Evolutionary conservation across 2,113 vertebrate genomes (phyloP).

Genomic region (Taxidea taxus): DNA sequence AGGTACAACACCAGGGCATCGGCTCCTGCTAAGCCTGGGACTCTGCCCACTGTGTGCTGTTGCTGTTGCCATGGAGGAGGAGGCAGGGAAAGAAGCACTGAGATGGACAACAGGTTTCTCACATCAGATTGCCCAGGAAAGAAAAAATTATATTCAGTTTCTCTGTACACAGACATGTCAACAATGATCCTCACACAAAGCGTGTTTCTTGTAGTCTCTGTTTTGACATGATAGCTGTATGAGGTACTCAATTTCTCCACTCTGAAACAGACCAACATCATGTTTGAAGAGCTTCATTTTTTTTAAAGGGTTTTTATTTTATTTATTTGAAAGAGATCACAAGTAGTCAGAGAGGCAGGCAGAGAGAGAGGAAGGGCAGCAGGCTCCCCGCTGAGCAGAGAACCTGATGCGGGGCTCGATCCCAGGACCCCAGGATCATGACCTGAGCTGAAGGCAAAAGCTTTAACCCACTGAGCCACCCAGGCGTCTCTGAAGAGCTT

Average conservation of each 20-base stretch:
- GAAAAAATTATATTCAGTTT: neutral
- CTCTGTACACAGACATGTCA: neutral
- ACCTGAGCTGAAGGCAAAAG: no score
- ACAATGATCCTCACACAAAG: neutral
- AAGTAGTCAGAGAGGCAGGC: no score
- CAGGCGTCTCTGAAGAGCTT: no score
- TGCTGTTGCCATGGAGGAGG: neutral
- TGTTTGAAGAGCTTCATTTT: neutral
- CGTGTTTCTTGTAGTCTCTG: neutral
- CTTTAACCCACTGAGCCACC: no score
- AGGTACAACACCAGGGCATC: accelerated
- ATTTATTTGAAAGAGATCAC: no score
- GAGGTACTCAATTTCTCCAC: neutral
- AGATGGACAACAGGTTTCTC: neutral
- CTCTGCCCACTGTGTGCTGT: neutral
- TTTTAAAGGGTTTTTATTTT: no score
- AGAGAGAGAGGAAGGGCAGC: no score
- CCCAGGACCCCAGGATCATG: no score
- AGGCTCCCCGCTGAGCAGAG: no score
- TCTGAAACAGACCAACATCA: neutral
- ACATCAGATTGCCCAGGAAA: neutral
- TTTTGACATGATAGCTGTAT: neutral
- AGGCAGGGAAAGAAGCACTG: neutral
- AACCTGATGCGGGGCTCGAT: no score
- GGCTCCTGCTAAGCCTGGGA: neutral